phyloP scores from a whole-genome alignment of 2,113 vertebrate genomes.

The Anseranas semipalmata region DNA sequence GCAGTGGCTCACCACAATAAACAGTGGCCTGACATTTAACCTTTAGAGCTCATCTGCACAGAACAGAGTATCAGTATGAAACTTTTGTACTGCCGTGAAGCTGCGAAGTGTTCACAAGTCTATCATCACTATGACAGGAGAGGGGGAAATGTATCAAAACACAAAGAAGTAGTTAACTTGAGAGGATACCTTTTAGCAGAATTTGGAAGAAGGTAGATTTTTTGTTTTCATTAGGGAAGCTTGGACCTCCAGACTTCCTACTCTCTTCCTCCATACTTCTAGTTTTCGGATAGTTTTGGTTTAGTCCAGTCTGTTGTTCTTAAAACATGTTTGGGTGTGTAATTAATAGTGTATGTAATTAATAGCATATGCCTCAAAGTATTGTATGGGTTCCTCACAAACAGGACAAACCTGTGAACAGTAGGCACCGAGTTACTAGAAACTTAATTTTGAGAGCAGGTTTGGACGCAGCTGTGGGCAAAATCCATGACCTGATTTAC shows the following conservation, averaged over 20 bases:
- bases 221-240: background rate
- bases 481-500: background rate
- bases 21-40: background rate
- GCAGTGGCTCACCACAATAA: background rate
- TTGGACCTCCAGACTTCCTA: background rate
- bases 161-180: background rate
- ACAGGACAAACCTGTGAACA: background rate
- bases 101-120: background rate
- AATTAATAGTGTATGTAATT: background rate
- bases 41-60: background rate
- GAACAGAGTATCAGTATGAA: background rate
- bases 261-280: background rate
- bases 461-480: background rate
- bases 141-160: background rate
- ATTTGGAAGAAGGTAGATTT: background rate
- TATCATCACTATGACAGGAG: background rate
- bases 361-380: background rate
- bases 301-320: background rate
- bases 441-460: background rate
- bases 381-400: background rate
- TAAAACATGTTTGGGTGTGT: background rate
- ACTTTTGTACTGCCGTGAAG: background rate
- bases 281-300: background rate
- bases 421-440: background rate
- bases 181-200: background rate